Evolutionary conservation across 2,888 invertebrate species (phyloP).

Genomic region (Yponomeuta sedellus): DNA sequence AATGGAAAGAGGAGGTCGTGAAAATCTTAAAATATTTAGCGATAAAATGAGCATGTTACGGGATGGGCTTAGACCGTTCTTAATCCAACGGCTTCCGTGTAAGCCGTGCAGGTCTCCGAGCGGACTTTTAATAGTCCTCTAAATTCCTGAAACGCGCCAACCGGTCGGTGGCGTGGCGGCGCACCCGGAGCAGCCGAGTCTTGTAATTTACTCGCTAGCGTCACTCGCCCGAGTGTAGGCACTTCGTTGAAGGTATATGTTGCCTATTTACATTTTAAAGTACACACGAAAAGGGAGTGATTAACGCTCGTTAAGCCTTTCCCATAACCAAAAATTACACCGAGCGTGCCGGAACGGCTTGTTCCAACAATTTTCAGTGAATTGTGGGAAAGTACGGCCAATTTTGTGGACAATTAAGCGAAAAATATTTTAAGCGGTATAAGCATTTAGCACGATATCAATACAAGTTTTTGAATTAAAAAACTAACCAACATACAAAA

Average conservation of each 20-base stretch:
- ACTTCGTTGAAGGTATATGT: conserved; percentile 26
- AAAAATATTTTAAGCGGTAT: neutral
- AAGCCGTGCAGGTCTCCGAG: conserved; percentile 47
- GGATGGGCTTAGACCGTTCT: conserved; percentile 38
- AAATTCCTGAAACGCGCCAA: conserved; percentile 38
- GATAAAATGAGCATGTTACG: conserved; percentile 25
- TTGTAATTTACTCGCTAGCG: conserved; percentile 48
- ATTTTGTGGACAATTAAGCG: neutral
- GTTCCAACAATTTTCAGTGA: neutral
- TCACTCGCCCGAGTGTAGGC: conserved; percentile 45
- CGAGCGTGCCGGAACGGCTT: neutral
- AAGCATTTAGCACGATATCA: neutral
- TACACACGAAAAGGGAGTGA: conserved; percentile 22
- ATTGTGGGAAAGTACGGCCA: neutral
- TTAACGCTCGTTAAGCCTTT: conserved; percentile 20
- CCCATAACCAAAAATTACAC: conserved; percentile 12
- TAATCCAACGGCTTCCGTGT: conserved; percentile 47
- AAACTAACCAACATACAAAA: neutral
- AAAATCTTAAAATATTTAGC: neutral
- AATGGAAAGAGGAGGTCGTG: neutral
- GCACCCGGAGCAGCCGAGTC: conserved; percentile 34
- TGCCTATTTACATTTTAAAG: conserved; percentile 28
- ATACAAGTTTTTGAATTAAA: neutral
- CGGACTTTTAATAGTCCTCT: conserved; percentile 57
- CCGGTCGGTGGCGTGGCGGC: conserved; percentile 27